These are phyloP conservation scores for Rhynchonycteris naso DNA, from an alignment of 2,797 vertebrate species.

Conservation along the genomic window DNA sequence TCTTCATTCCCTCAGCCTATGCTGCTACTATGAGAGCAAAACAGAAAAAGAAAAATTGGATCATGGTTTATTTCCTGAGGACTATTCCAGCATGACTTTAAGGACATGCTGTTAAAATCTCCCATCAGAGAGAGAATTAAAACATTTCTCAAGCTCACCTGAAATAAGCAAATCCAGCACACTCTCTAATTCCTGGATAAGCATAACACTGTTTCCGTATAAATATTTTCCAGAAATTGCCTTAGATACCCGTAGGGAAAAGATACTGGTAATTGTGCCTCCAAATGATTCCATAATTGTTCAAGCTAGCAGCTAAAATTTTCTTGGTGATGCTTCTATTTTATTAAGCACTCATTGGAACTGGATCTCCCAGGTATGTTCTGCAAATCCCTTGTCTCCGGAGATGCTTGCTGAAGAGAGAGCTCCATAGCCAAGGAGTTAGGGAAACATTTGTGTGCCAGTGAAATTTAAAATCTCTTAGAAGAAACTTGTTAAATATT, in stretches of 20 bases:
- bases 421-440: neutral
- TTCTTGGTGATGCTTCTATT: neutral
- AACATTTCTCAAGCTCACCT: constrained; percentile 6
- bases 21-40: neutral
- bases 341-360: neutral
- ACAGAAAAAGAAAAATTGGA: constrained; percentile 38
- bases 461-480: neutral
- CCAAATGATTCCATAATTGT: neutral
- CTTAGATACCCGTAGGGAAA: neutral
- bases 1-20: neutral
- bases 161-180: constrained; percentile 14
- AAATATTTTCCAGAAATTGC: constrained; percentile 47
- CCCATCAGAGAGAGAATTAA: neutral
- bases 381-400: neutral
- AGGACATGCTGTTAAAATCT: neutral
- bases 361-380: neutral
- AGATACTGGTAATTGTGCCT: neutral
- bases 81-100: neutral
- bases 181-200: neutral
- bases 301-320: neutral
- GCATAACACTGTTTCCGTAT: constrained; percentile 18
- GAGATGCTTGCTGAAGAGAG: neutral
- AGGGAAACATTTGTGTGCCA: neutral
- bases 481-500: neutral
- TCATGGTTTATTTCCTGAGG: constrained; percentile 18